Evolutionary conservation across 2,113 vertebrate species (phyloP).

Genomic region (Bubalus kerabau): DNA sequence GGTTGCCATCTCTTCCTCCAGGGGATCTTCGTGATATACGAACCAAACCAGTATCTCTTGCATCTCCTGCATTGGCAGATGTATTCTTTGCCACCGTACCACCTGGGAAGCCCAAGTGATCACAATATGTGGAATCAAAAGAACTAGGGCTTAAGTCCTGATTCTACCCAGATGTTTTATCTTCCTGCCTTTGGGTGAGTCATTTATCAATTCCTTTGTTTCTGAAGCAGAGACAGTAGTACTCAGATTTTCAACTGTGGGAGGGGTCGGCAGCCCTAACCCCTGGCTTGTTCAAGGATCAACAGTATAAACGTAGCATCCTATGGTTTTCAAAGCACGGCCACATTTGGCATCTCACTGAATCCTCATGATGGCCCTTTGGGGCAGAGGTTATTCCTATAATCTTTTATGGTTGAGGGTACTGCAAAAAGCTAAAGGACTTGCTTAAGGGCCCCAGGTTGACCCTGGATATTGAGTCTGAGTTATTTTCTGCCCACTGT

Average conservation of each 20-base stretch:
- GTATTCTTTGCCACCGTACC: not conserved
- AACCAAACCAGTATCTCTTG: not conserved
- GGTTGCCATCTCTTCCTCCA: not conserved
- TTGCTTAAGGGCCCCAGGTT: not conserved
- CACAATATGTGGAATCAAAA: not conserved
- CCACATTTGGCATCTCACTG: not conserved
- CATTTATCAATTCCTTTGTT: not conserved
- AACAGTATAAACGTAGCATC: fast-evolving
- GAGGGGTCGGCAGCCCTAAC: not conserved
- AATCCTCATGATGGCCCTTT: not conserved
- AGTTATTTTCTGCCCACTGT: not conserved
- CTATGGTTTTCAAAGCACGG: not conserved
- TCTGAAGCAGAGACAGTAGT: not conserved
- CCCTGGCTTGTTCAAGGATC: not conserved
- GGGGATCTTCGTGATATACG: not conserved
- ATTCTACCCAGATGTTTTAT: not conserved
- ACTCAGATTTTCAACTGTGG: not conserved
- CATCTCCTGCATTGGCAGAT: not conserved
- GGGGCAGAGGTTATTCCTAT: not conserved
- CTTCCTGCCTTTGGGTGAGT: not conserved
- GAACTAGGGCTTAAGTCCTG: not conserved
- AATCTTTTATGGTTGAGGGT: not conserved
- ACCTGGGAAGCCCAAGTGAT: not conserved
- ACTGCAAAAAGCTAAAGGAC: not conserved
- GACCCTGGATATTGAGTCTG: not conserved